phyloP scores from a whole-genome alignment of 2,113 vertebrate genomes.

The Pimephales promelas region DNA sequence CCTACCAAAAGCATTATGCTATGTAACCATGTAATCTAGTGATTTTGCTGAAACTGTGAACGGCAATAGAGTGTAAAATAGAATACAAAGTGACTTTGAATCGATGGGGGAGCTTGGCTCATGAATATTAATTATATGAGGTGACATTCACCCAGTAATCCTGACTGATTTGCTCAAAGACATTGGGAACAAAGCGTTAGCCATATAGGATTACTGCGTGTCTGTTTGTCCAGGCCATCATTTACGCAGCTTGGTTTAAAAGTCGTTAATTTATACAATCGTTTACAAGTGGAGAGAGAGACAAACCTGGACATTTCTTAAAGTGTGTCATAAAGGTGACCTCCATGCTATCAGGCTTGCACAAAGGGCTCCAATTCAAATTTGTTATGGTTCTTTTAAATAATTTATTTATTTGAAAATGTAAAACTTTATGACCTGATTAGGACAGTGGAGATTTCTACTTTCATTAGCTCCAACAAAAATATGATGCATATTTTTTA shows the following conservation, averaged over 20 bases:
- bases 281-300: background rate
- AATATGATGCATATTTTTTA: background rate
- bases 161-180: slow-evolving; percentile 21
- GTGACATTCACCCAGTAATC: slow-evolving; percentile 28
- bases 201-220: slow-evolving; percentile 2
- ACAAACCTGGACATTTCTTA: background rate
- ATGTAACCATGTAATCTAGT: background rate
- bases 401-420: background rate
- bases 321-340: background rate
- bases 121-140: slow-evolving; percentile 29
- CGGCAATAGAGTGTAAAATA: slow-evolving; percentile 5
- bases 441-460: background rate
- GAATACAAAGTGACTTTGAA: slow-evolving; percentile 21
- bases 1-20: no score
- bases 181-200: slow-evolving; percentile 1
- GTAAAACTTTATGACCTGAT: background rate
- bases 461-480: background rate
- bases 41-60: background rate
- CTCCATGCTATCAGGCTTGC: background rate
- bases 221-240: slow-evolving; percentile 13
- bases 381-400: background rate
- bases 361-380: background rate
- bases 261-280: background rate
- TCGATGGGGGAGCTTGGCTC: slow-evolving; percentile 6
- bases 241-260: background rate